A percentile compares a stretch with the other conserved stretches of the same genome.
Evolutionary conservation across 2,888 invertebrate species (phyloP).

Genomic region (Criorhina ranunculi): DNA sequence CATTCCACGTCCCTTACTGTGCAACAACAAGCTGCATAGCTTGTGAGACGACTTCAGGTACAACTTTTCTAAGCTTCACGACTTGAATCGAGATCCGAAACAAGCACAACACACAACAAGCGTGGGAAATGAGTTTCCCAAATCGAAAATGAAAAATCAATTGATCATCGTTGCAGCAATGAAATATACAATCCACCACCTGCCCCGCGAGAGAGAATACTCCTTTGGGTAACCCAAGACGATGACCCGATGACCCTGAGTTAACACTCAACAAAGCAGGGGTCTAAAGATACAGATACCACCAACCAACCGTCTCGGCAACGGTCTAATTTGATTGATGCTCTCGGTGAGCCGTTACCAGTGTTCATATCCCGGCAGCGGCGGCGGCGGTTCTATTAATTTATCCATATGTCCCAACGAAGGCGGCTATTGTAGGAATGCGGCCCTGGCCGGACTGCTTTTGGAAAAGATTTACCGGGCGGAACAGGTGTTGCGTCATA

Average conservation of each 20-base stretch:
- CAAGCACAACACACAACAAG: constrained; percentile 31
- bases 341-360: constrained; percentile 51
- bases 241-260: constrained; percentile 68
- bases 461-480: constrained; percentile 48
- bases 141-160: constrained; percentile 65
- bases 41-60: background rate
- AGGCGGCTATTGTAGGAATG: constrained; percentile 36
- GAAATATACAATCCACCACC: constrained; percentile 42
- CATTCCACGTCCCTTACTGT: constrained; percentile 48
- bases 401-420: constrained; percentile 66
- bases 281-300: constrained; percentile 28
- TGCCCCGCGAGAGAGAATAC: background rate
- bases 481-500: constrained; percentile 74
- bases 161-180: constrained; percentile 65
- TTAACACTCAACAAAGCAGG: constrained; percentile 52
- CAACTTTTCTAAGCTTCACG: constrained; percentile 49
- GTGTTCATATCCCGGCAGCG: constrained; percentile 56
- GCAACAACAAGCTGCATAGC: background rate
- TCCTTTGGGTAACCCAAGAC: constrained; percentile 39
- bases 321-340: constrained; percentile 66
- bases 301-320: background rate
- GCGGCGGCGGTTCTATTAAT: constrained; percentile 57
- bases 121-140: constrained; percentile 65
- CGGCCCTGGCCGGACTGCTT: constrained; percentile 32
- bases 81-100: constrained; percentile 16